Percentiles rank a stretch among this genome's conserved stretches.
Conservation (phyloP, 2,797 vertebrate genomes). For the Clarias pachynema region DNA sequence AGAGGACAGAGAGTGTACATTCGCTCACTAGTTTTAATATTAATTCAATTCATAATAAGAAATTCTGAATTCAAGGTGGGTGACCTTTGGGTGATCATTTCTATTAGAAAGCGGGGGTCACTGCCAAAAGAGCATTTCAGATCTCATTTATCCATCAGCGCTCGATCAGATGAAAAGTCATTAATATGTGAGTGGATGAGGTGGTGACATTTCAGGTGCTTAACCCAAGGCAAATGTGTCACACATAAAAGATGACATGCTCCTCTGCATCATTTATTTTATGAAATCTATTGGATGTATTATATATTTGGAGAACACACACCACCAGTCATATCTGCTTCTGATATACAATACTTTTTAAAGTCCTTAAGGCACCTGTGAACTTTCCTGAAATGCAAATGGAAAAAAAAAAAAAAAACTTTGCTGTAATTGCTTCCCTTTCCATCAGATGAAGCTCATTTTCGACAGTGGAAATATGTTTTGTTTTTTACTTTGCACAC, state of each 20-base stretch:
- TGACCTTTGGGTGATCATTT: slow-evolving; percentile 37
- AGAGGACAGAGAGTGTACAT: not conserved
- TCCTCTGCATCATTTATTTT: slow-evolving; percentile 18
- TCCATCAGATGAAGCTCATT: not conserved
- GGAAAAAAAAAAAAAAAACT: not conserved
- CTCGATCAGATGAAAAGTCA: slow-evolving; percentile 25
- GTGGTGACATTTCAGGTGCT: slow-evolving; percentile 40
- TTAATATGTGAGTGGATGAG: slow-evolving; percentile 25
- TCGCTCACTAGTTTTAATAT: not conserved
- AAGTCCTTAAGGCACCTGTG: slow-evolving; percentile 10
- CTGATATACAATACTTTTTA: not conserved
- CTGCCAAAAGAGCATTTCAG: slow-evolving; percentile 23
- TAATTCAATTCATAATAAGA: slow-evolving; percentile 32
- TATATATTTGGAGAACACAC: not conserved
- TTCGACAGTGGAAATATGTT: not conserved
- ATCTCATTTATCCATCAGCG: slow-evolving; percentile 32
- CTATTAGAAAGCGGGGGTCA: slow-evolving; percentile 40
- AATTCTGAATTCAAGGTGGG: slow-evolving; percentile 45
- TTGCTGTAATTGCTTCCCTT: slow-evolving; percentile 7
- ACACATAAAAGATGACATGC: not conserved
- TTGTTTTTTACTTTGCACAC: not conserved
- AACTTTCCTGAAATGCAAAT: slow-evolving; percentile 11
- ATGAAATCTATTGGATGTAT: not conserved
- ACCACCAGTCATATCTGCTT: slow-evolving; percentile 2
- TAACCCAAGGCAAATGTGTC: slow-evolving; percentile 26